These are phyloP conservation scores for Drosophila elegans DNA, from an alignment of 1,140 invertebrate species.

Conservation along the genomic window DNA sequence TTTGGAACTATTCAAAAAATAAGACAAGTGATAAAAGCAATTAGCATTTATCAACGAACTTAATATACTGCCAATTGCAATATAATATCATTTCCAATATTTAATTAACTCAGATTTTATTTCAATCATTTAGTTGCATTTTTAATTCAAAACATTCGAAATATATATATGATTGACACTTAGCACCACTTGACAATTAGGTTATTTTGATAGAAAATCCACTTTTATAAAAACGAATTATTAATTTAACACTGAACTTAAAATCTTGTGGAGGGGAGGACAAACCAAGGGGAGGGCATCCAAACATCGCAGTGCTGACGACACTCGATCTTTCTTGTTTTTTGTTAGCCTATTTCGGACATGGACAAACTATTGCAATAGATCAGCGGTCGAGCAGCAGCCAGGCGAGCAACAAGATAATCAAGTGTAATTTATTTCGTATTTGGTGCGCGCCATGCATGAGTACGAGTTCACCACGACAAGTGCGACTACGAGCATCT, in stretches of 20 bases:
- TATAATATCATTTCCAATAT: no score
- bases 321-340: constrained; percentile 61
- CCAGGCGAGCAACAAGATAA: constrained; percentile 78
- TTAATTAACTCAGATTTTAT: no score
- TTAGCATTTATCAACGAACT: not conserved
- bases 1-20: not conserved
- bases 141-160: no score
- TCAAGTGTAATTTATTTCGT: constrained; percentile 85
- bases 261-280: no score
- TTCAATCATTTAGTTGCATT: no score
- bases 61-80: no score
- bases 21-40: constrained; percentile 3
- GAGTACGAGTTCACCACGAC: constrained; percentile 44
- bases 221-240: no score
- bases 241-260: not conserved
- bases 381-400: constrained; percentile 48
- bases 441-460: constrained; percentile 80
- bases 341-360: constrained; percentile 54
- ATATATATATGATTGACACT: no score
- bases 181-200: no score
- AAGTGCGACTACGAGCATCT: constrained; percentile 39
- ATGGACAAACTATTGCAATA: constrained; percentile 59
- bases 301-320: not conserved
- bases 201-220: no score
- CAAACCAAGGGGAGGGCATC: constrained; percentile 23